A percentile compares a stretch with the other conserved stretches of the same genome.
These are phyloP conservation scores for Tyria jacobaeae DNA, from an alignment of 2,888 invertebrate species.

Conservation along the genomic window DNA sequence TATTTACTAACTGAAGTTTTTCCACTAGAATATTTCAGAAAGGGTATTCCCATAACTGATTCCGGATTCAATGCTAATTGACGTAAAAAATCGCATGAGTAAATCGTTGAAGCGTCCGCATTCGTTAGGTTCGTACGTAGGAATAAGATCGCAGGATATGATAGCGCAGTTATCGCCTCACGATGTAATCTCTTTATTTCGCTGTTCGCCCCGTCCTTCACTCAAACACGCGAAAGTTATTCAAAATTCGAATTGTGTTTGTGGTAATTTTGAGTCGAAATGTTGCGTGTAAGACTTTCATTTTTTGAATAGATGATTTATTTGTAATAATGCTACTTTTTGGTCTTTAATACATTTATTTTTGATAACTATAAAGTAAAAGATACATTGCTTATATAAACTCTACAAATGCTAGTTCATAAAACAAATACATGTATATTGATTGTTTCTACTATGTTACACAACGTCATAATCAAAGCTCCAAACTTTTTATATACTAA, in stretches of 20 bases:
- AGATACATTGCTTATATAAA: background rate
- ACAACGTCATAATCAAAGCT: no score
- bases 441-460: no score
- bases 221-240: slow-evolving; percentile 46
- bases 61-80: slow-evolving; percentile 64
- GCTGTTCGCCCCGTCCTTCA: slow-evolving; percentile 44
- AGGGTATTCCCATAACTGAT: slow-evolving; percentile 39
- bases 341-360: no score
- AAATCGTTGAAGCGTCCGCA: slow-evolving; percentile 66
- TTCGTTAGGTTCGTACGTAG: slow-evolving; percentile 57
- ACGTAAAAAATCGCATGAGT: slow-evolving; percentile 64
- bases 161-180: slow-evolving; percentile 57
- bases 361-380: no score
- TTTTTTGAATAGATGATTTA: background rate
- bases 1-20: slow-evolving; percentile 5
- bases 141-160: slow-evolving; percentile 60
- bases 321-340: background rate
- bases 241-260: slow-evolving; percentile 34
- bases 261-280: slow-evolving; percentile 7
- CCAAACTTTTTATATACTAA: background rate
- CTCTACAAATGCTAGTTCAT: background rate
- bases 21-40: slow-evolving; percentile 37
- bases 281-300: slow-evolving; percentile 1
- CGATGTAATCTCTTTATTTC: slow-evolving; percentile 56
- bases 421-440: background rate